Evolutionary conservation across 2,797 vertebrate genomes (phyloP).

Genomic region (Chaetodon trifasciatus): DNA sequence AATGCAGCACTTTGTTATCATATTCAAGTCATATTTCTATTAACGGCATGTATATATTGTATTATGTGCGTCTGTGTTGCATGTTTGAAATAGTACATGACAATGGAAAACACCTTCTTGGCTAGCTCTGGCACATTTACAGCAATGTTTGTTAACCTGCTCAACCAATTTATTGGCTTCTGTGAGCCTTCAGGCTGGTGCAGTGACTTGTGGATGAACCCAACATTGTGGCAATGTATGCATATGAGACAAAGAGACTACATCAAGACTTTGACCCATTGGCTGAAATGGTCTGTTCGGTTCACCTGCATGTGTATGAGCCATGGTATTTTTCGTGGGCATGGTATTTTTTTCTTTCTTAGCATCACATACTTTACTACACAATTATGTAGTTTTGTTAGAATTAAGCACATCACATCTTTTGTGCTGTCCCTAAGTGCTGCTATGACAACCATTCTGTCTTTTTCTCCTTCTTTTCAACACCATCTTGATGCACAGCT

Average conservation of each 20-base stretch:
- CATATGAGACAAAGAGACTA: neutral
- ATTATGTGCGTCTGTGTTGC: too few relatives aligned
- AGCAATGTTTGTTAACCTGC: too few relatives aligned
- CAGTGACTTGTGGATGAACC: neutral
- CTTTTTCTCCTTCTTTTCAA: neutral
- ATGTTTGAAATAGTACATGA: too few relatives aligned
- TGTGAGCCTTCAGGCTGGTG: neutral
- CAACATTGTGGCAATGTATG: neutral
- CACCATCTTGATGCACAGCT: neutral
- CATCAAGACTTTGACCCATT: constrained; percentile 16
- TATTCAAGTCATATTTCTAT: neutral
- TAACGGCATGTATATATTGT: too few relatives aligned
- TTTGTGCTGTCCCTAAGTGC: constrained; percentile 29
- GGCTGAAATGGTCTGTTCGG: neutral
- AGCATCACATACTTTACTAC: neutral
- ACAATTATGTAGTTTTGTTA: neutral
- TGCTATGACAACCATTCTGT: constrained; percentile 55
- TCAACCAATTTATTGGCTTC: neutral
- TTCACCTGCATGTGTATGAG: neutral
- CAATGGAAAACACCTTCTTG: neutral
- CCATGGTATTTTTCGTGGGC: neutral
- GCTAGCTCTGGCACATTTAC: neutral
- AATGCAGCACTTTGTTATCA: neutral
- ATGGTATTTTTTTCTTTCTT: neutral
- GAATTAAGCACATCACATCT: constrained; percentile 17